phyloP scores from a whole-genome alignment of 2,113 vertebrate species.

The Fulica atra region DNA sequence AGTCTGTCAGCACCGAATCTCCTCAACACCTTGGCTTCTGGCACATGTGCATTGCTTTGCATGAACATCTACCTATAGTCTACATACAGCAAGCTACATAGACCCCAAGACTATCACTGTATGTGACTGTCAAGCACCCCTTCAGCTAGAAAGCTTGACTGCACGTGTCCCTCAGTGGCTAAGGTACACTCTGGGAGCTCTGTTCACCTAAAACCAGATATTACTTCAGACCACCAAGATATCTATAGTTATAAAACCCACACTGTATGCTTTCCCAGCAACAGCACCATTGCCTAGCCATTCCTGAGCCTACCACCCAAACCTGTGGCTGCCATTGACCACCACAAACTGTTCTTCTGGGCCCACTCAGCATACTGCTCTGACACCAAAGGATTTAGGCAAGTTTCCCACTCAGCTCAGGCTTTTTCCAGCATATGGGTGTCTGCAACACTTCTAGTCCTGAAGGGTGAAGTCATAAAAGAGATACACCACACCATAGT shows the following conservation, averaged over 20 bases:
- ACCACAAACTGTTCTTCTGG: neutral
- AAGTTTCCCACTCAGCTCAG: neutral
- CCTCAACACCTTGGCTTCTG: neutral
- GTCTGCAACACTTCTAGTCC: neutral
- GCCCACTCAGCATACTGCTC: neutral
- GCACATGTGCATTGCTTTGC: neutral
- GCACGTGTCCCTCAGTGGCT: neutral
- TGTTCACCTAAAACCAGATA: neutral
- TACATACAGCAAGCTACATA: neutral
- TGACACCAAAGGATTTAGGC: neutral
- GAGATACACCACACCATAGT: no score
- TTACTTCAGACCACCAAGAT: neutral
- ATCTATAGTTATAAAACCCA: neutral
- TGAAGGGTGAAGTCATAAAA: neutral
- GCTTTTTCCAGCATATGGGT: neutral
- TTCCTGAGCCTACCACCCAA: neutral
- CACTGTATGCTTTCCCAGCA: neutral
- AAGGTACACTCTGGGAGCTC: neutral
- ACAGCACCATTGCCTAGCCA: neutral
- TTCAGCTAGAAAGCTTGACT: fast-evolving
- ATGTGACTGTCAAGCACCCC: neutral
- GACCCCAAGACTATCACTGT: neutral
- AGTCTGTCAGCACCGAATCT: neutral
- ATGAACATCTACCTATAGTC: fast-evolving
- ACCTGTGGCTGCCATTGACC: neutral